Evolutionary conservation across 2,888 invertebrate species (phyloP), one percentile per base, ranked within the genome.

Genomic region (Philereme vetulata): DNA sequence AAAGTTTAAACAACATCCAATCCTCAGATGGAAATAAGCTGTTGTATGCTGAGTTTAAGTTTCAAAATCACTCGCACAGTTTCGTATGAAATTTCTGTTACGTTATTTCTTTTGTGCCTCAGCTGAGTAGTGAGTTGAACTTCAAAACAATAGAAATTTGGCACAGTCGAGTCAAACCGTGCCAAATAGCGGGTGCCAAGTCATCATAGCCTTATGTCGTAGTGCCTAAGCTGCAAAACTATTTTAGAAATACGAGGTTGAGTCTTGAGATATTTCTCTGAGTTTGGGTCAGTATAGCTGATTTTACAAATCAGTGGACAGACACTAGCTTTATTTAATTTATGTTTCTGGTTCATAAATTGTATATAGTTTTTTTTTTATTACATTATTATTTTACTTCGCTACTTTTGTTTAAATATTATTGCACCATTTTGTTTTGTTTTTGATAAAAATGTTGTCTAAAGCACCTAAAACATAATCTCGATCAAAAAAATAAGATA

Each of bases 61-160:
- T 36, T 36, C 36, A 42, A 42, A 4, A 42, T 8, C 42, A n/a
- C 42, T 42, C 4, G 8, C 7, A 38, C 7, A 38, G 32, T 5
- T 46, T 46, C 11, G 33, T 33, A 4, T 46, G 7, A 36, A 36
- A 4, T 36, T 43, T 4, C 38, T 38, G 7, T 38, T 38, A 38
- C 3, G n/a, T 47, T 32, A 4, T n/a, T 51, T 36, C 35, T 44
- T n/a, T 51, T 21, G 58, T 59, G 60, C 53, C 51, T 38, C n/a
- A 10, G 34, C 11, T 7, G 33, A 45, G 58, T 35, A 44, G 43
- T 10, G 50, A 45, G 62, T 66, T 66, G 66, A 66, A 70, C 64
- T 67, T 68, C 64, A 65, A 72, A 75, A 80, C 73, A 77, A 78
- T 78, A 68, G 66, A 63, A 72, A 72, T 76, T 78, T 80, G 77